A percentile compares a stretch with the other conserved stretches of the same genome.
These are phyloP conservation scores for Dascyllus trimaculatus DNA, from an alignment of 2,113 vertebrate genomes.

Conservation along the genomic window DNA sequence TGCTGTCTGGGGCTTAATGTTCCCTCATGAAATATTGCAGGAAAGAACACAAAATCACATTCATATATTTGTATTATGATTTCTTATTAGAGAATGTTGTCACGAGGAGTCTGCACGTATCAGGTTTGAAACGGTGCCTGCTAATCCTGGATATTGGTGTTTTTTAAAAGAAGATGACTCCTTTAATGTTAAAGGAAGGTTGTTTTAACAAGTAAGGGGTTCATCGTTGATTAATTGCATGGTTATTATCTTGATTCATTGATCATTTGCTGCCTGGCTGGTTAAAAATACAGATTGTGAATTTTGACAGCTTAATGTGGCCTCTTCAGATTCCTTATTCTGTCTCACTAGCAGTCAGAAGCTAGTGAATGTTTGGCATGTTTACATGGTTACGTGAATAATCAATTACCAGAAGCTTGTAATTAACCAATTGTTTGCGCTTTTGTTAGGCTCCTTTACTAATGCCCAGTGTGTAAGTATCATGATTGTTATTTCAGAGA, in stretches of 20 bases:
- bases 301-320: no score
- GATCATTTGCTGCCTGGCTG: no score
- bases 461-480: slow-evolving; percentile 10
- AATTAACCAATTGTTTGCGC: background rate
- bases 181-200: background rate
- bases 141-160: background rate
- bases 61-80: slow-evolving; percentile 69
- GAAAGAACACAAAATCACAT: slow-evolving; percentile 62
- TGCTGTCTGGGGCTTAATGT: slow-evolving; percentile 70
- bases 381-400: background rate
- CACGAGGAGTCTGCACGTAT: slow-evolving; percentile 27
- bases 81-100: slow-evolving; percentile 66
- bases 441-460: background rate
- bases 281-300: no score
- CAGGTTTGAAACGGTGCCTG: slow-evolving; percentile 20
- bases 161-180: slow-evolving; percentile 6
- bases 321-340: no score
- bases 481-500: slow-evolving; percentile 19
- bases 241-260: background rate
- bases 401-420: background rate
- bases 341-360: no score
- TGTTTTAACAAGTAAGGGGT: background rate
- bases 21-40: slow-evolving; percentile 63
- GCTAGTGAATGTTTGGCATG: no score
- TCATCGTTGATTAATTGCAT: background rate